phyloP scores from a whole-genome alignment of 1,140 invertebrate genomes.

The Brevipalpus yothersi region DNA sequence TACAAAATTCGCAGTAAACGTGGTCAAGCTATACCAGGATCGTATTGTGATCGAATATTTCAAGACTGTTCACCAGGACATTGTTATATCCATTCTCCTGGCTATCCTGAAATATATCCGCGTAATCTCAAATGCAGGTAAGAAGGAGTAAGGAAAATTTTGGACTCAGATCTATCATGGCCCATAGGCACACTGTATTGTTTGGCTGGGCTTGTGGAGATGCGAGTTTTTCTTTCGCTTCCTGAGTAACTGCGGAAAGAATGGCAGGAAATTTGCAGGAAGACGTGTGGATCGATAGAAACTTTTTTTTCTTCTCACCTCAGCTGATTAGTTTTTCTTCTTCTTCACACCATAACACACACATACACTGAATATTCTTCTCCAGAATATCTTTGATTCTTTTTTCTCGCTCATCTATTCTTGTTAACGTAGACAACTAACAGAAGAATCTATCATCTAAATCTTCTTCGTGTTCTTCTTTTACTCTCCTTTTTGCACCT shows the following conservation, averaged over 20 bases:
- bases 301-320: neutral
- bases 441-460: no score
- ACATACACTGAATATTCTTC: no score
- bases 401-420: no score
- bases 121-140: slow-evolving; percentile 51
- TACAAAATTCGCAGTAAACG: slow-evolving; percentile 67
- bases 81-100: slow-evolving; percentile 73
- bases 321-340: no score
- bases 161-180: neutral
- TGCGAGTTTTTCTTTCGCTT: neutral
- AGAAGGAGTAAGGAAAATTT: neutral
- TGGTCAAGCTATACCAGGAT: slow-evolving; percentile 47
- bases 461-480: no score
- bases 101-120: slow-evolving; percentile 71
- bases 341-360: no score
- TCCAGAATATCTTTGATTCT: no score
- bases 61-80: slow-evolving; percentile 51
- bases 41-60: slow-evolving; percentile 54
- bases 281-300: neutral
- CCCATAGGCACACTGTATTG: neutral
- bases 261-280: neutral
- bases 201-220: neutral
- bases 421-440: no score
- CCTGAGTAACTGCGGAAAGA: neutral
- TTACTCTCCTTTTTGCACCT: no score